These are phyloP conservation scores for Lota lota DNA, from an alignment of 2,113 vertebrate genomes.

Conservation along the genomic window DNA sequence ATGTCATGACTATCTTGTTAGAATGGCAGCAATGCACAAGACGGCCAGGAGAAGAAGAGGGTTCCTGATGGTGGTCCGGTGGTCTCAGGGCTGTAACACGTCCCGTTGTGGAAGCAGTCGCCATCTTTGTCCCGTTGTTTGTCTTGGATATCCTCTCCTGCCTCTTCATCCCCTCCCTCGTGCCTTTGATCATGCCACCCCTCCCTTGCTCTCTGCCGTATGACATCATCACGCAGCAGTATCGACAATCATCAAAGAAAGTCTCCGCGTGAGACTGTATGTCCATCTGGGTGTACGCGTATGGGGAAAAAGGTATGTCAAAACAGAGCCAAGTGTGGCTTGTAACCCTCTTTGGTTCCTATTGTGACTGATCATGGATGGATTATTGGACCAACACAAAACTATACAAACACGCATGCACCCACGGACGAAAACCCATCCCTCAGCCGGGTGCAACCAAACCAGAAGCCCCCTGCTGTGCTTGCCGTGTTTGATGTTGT, in stretches of 20 bases:
- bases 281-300: constrained; percentile 47
- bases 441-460: constrained; percentile 55
- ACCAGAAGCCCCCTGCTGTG: constrained; percentile 64
- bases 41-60: constrained; percentile 16
- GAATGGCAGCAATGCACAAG: constrained; percentile 12
- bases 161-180: constrained; percentile 67
- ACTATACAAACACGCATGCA: constrained; percentile 56
- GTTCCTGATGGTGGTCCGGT: constrained; percentile 26
- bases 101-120: constrained; percentile 61
- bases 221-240: constrained; percentile 73
- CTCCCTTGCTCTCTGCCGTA: constrained; percentile 63
- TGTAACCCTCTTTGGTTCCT: constrained; percentile 45
- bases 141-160: constrained; percentile 69
- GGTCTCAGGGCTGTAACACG: constrained; percentile 52
- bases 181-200: constrained; percentile 66
- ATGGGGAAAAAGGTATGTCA: constrained; percentile 56
- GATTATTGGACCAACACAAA: constrained; percentile 60
- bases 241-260: constrained; percentile 69
- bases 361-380: constrained; percentile 49
- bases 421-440: constrained; percentile 35
- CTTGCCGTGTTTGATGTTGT: constrained; percentile 60
- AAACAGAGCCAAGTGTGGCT: constrained; percentile 56
- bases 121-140: constrained; percentile 74
- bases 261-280: constrained; percentile 48
- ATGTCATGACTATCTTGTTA: constrained; percentile 40